phyloP scores from a whole-genome alignment of 2,888 invertebrate species.

The Drosophila buzzatii region DNA sequence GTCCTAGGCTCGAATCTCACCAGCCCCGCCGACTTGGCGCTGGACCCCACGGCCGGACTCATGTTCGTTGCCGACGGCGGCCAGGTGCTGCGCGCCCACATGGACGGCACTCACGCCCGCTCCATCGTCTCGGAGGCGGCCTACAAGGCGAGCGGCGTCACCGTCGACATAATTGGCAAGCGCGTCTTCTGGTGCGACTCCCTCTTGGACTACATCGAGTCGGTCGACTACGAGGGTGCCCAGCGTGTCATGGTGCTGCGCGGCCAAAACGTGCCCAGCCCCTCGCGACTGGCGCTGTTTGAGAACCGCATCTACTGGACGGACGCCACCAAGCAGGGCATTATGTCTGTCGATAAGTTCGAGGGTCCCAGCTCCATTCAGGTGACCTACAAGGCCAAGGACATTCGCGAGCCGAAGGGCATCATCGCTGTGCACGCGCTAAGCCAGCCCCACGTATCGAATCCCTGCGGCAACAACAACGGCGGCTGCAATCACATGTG shows the following conservation, averaged over 20 bases:
- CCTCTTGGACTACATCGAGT: constrained; percentile 97
- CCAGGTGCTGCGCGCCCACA: constrained; percentile 94
- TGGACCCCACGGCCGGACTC: constrained; percentile 95
- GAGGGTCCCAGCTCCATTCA: constrained; percentile 92
- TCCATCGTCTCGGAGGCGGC: constrained; percentile 96
- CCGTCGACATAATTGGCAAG: constrained; percentile 95
- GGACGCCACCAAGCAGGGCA: constrained; percentile 94
- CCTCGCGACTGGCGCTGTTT: constrained; percentile 92
- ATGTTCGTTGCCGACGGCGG: constrained; percentile 95
- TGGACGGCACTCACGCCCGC: constrained; percentile 95
- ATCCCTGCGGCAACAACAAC: constrained; percentile 94
- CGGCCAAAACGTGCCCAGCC: constrained; percentile 94
- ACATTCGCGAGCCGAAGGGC: constrained; percentile 93
- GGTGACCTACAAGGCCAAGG: constrained; percentile 92
- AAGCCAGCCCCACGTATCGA: constrained; percentile 90
- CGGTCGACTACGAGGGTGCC: constrained; percentile 96
- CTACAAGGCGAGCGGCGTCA: constrained; percentile 96
- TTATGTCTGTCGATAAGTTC: constrained; percentile 94
- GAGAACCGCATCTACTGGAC: constrained; percentile 96
- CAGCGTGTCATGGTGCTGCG: constrained; percentile 92
- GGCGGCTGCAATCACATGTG: constrained; percentile 98
- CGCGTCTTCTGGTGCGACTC: constrained; percentile 99
- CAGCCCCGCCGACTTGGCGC: constrained; percentile 94
- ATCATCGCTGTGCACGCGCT: constrained; percentile 93
- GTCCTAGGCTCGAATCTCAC: constrained; percentile 96